Evolutionary conservation across 2,113 vertebrate genomes (phyloP).

Genomic region (Podarcis cretensis): DNA sequence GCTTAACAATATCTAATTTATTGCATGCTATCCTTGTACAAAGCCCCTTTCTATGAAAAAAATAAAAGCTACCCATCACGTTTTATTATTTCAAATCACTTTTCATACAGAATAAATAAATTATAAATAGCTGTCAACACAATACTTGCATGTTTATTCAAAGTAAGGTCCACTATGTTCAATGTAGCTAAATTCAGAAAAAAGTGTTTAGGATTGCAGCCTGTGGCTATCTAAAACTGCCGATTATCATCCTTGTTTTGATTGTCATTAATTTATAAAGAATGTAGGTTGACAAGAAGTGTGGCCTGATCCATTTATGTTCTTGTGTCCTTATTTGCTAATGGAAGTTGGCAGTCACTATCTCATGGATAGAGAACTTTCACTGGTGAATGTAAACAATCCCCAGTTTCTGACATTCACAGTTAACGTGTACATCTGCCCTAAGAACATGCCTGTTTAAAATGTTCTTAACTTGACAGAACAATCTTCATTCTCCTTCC

Average conservation of each 20-base stretch:
- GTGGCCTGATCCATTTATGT: no score
- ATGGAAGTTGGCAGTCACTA: background rate
- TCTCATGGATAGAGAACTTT: background rate
- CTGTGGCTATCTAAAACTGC: background rate
- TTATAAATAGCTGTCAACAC: background rate
- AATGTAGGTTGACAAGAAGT: background rate
- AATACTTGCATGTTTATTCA: no score
- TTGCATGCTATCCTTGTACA: background rate
- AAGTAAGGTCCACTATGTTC: no score
- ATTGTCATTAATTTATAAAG: no score
- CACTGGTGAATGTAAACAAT: background rate
- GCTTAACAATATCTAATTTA: conserved; percentile 3
- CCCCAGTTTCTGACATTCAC: background rate
- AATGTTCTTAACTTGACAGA: background rate
- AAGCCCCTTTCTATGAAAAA: conserved; percentile 39
- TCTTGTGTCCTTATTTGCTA: background rate
- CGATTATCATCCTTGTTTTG: background rate
- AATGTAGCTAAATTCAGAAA: no score
- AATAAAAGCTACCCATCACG: conserved; percentile 19
- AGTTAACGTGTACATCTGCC: background rate
- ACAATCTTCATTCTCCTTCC: background rate
- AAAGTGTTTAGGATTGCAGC: background rate
- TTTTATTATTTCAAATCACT: conserved; percentile 35
- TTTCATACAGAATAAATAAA: background rate
- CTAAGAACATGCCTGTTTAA: background rate